Percentiles rank a stretch among this genome's conserved stretches.
phyloP scores from a whole-genome alignment of 2,888 invertebrate species.

The Dasysyrphus tricinctus region DNA sequence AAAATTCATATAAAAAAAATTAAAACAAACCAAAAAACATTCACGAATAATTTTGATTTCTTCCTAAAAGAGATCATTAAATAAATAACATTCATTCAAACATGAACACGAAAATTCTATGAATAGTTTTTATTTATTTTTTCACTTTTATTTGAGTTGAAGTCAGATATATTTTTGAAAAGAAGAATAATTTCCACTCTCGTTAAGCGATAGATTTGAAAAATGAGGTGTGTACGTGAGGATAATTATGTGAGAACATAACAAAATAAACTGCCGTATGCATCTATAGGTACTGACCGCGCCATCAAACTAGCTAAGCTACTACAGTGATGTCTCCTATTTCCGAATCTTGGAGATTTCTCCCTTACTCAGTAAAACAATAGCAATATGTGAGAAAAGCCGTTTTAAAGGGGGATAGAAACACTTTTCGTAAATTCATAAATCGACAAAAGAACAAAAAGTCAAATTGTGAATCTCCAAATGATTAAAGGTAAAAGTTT shows the following conservation, averaged over 20 bases:
- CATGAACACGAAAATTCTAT: not conserved
- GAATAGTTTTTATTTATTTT: not conserved
- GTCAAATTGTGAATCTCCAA: too few species aligned
- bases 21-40: not conserved
- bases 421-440: too few species aligned
- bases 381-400: too few species aligned
- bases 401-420: too few species aligned
- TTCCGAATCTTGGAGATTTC: too few species aligned
- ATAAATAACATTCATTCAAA: not conserved
- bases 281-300: not conserved
- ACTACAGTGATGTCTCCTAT: not conserved
- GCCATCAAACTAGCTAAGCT: constrained; percentile 1
- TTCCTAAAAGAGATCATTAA: not conserved
- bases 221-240: constrained; percentile 58
- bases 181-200: constrained; percentile 22
- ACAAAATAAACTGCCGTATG: constrained; percentile 52
- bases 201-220: constrained; percentile 36
- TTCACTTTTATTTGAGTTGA: not conserved
- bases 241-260: constrained; percentile 67
- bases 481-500: too few species aligned
- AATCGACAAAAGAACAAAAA: too few species aligned
- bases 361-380: too few species aligned
- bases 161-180: not conserved
- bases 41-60: not conserved
- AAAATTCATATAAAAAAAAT: not conserved